Conservation (phyloP, 1,140 invertebrate species). For the Copidosoma floridanum region DNA sequence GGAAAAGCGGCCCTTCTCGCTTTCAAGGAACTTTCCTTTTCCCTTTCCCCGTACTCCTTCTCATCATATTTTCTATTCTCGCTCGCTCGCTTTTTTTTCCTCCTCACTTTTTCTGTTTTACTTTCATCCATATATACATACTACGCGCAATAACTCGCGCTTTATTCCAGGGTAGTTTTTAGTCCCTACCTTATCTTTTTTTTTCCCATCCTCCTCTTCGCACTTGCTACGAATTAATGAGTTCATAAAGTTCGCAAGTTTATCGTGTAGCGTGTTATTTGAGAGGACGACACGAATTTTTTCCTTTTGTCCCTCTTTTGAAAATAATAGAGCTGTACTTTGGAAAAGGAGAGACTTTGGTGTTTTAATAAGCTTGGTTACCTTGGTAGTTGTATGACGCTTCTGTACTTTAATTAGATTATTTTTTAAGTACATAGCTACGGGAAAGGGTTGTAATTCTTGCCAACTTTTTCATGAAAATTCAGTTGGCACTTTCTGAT, state of each 20-base stretch:
- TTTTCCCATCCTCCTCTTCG: not conserved
- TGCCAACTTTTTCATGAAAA: no score
- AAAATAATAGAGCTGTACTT: not conserved
- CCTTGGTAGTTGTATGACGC: not conserved
- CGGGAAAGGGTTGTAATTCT: slow-evolving; percentile 19
- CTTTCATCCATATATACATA: no score
- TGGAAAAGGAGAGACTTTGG: not conserved
- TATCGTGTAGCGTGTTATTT: not conserved
- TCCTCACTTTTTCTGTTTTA: slow-evolving; percentile 1
- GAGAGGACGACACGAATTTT: not conserved
- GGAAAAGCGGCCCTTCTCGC: not conserved
- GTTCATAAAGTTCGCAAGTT: slow-evolving; percentile 13
- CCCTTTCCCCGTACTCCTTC: not conserved
- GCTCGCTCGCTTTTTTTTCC: slow-evolving; percentile 6
- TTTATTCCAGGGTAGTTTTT: not conserved
- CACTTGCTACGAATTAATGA: not conserved
- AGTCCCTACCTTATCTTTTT: not conserved
- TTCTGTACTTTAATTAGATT: slow-evolving; percentile 6
- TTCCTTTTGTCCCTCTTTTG: not conserved
- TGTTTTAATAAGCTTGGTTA: slow-evolving; percentile 7
- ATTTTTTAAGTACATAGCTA: slow-evolving; percentile 17
- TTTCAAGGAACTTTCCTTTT: not conserved
- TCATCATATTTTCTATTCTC: slow-evolving; percentile 1
- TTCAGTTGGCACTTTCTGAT: slow-evolving; percentile 15
- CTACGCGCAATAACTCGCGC: no score